Evolutionary conservation across 2,113 vertebrate genomes (phyloP), one percentile per base, ranked within the genome.

Genomic region (Bambusicola thoracicus): DNA sequence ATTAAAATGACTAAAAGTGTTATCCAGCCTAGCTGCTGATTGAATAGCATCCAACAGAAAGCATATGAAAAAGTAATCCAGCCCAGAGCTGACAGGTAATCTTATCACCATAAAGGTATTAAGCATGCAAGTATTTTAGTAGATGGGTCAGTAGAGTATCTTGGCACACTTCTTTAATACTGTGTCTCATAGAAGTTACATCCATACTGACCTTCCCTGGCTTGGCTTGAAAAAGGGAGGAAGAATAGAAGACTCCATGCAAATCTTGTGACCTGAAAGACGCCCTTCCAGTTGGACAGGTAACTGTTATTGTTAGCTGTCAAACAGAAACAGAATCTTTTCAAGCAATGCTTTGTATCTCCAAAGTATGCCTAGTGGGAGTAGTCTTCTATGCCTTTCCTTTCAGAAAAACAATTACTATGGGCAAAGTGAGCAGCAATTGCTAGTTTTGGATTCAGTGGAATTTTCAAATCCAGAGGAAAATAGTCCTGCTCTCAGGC

Each of bases 1-100:
- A 94, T 93, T 95, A 95, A 90, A 96, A 92, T 63, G 19, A 38
- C 18, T 56, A 43, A 36, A 85, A 40, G 2, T 38, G 13, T 65
- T 76, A 13, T 44, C 61, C 78, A 76, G 59, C 79, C 84, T 93
- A 94, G 79, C 43, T 66, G 30, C 30, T 68, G 40, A 51, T 30
- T 73, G 58, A 78, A 13, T 13, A 30, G 34, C 10, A 20, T 43
- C 19, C 66, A 78, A 73, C 32, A 69, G 38, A 81, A 76, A 77
- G 8, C 16, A n/a, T 44, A 67, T 7, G 27, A 16, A 76, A 85
- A 95, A 89, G 34, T 68, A 78, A 81, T n/a, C n/a, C 46, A 74
- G 30, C 7, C 59, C 34, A 48, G 24, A 15, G 48, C 24, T 81
- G 58, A 38, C 61, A 89, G 38, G 34, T 56, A 25, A 22, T 40